Evolutionary conservation across 64 coral and sea anemone genomes (phyloP).

Genomic region (Cladopsammia gracilis): DNA sequence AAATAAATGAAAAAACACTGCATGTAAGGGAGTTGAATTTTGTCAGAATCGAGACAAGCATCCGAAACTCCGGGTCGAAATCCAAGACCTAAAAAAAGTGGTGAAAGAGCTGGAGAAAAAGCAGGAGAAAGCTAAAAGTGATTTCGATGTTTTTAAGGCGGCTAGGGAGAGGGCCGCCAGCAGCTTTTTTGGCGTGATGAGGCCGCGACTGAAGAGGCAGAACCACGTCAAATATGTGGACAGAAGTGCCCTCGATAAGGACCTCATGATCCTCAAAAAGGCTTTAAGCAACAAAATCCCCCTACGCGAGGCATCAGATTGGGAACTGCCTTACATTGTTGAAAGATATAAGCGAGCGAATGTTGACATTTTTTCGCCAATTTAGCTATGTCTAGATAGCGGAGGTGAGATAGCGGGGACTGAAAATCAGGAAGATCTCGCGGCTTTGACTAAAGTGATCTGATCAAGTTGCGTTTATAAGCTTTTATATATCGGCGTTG

Average conservation of each 20-base stretch:
- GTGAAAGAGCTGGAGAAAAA: constrained; percentile 51
- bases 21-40: constrained; percentile 8
- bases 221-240: constrained; percentile 57
- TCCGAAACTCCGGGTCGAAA: constrained; percentile 31
- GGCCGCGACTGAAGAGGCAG: constrained; percentile 52
- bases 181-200: constrained; percentile 58
- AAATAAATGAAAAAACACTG: background rate
- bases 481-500: no score
- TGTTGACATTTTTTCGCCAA: background rate
- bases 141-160: constrained; percentile 5
- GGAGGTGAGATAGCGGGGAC: no score
- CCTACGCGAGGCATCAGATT: constrained; percentile 1
- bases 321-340: constrained; percentile 52
- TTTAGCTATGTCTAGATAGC: background rate
- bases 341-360: constrained; percentile 29
- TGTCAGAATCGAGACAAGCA: constrained; percentile 60
- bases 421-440: no score
- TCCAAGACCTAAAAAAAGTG: constrained; percentile 18
- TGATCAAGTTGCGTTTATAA: no score
- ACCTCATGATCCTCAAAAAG: constrained; percentile 33
- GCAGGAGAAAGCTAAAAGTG: constrained; percentile 18
- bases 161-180: constrained; percentile 35
- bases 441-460: no score
- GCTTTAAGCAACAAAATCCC: constrained; percentile 57
- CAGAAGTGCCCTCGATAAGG: constrained; percentile 27